Percentiles rank a stretch among this genome's conserved stretches.
Conservation (phyloP, 2,113 vertebrate species). For the Nycticebus coucang region DNA sequence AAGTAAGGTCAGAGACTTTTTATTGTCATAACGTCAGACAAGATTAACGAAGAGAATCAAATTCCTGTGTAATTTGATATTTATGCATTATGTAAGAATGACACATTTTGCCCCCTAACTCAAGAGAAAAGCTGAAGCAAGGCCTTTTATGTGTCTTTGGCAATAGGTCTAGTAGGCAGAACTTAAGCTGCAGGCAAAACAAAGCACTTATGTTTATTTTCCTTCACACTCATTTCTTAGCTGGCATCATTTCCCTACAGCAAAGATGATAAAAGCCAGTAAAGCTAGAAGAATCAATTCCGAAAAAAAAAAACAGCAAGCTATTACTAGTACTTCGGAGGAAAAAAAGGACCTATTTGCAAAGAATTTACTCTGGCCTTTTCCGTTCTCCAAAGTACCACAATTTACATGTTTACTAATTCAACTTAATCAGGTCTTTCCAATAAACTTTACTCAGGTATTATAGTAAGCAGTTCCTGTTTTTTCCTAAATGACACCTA, state of each 20-base stretch:
- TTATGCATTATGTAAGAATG: conserved; percentile 54
- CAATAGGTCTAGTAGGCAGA: neutral
- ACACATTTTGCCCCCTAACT: conserved; percentile 45
- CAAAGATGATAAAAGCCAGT: conserved; percentile 9
- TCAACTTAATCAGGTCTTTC: neutral
- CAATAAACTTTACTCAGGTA: neutral
- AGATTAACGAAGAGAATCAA: conserved; percentile 63
- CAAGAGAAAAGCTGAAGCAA: conserved; percentile 6
- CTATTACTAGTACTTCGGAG: neutral
- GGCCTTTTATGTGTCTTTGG: conserved; percentile 43
- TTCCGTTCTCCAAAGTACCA: conserved; percentile 41
- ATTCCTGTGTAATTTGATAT: conserved; percentile 53
- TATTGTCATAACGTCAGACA: conserved; percentile 55
- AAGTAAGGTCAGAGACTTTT: conserved; percentile 50
- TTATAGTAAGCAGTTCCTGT: neutral
- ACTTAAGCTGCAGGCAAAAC: neutral
- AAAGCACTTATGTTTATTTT: conserved; percentile 1
- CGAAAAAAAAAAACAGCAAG: neutral
- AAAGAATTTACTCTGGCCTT: neutral
- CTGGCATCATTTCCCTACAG: conserved; percentile 49
- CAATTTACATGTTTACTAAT: conserved; percentile 16
- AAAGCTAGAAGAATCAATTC: neutral
- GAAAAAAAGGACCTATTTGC: neutral
- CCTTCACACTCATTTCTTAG: conserved; percentile 47
- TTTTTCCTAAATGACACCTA: neutral